Evolutionary conservation across 2,888 invertebrate genomes (phyloP).

Genomic region (Zeuzera pyrina): DNA sequence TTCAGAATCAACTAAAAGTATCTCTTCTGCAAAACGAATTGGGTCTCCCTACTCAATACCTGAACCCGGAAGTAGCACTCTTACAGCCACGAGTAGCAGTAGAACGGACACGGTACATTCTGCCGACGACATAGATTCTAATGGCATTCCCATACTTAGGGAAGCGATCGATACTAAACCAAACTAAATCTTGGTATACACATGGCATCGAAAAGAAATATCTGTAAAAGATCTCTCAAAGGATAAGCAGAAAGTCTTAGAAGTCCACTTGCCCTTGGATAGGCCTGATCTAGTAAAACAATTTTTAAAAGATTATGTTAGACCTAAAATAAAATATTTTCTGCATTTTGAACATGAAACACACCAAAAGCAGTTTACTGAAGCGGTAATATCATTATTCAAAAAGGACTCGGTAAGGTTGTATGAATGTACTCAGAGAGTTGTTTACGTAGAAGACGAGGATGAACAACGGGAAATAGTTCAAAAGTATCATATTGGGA

Average conservation of each 20-base stretch:
- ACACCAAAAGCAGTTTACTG: constrained; percentile 1
- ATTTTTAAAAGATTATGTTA: constrained; percentile 5
- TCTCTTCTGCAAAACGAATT: no score
- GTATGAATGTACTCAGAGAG: constrained; percentile 3
- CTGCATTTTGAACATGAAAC: constrained; percentile 4
- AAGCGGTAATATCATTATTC: constrained; percentile 2
- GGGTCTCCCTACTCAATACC: no score
- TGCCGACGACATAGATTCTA: no score
- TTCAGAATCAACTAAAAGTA: no score
- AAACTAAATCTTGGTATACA: constrained; percentile 4
- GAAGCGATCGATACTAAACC: no score
- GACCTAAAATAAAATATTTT: constrained; percentile 5
- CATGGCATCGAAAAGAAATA: constrained; percentile 4
- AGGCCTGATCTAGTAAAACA: constrained; percentile 2
- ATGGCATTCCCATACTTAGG: no score
- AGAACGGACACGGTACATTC: no score
- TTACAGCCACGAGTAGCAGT: no score
- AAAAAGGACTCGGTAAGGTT: constrained; percentile 1
- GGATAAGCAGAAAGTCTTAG: constrained; percentile 4
- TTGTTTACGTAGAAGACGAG: constrained; percentile 1
- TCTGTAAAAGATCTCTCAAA: constrained; percentile 1
- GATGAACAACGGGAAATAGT: constrained; percentile 4
- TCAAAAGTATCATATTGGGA: constrained; percentile 5
- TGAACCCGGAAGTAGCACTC: no score
- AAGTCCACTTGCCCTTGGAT: constrained; percentile 5